Evolutionary conservation across 2,888 invertebrate species (phyloP).

Genomic region (Sphaerolaimus hirsutus): DNA sequence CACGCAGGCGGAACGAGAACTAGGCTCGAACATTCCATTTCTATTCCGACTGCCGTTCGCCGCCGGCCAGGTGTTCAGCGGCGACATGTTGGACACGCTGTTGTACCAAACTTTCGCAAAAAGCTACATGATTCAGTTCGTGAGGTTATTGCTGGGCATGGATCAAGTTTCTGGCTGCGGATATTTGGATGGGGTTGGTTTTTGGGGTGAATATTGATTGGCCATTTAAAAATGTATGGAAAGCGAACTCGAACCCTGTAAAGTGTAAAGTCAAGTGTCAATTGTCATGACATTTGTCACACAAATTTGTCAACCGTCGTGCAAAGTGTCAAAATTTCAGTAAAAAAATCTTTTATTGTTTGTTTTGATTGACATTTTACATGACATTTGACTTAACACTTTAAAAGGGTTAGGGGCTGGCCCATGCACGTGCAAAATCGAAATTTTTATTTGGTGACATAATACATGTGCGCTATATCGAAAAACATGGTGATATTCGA

Average conservation of each 20-base stretch:
- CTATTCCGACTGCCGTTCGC: constrained; percentile 96
- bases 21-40: constrained; percentile 91
- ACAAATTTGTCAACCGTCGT: not conserved
- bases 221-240: not conserved
- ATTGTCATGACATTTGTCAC: constrained; percentile 76
- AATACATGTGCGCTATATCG: no score
- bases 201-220: not conserved
- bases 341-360: no score
- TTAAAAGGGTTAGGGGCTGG: no score
- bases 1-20: constrained; percentile 84
- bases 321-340: not conserved
- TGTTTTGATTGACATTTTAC: no score
- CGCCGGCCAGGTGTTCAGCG: constrained; percentile 88
- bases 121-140: constrained; percentile 90
- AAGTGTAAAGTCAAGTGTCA: no score
- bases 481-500: no score
- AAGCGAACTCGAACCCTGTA: no score
- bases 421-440: no score
- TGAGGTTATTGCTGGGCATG: constrained; percentile 68
- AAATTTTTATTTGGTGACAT: no score
- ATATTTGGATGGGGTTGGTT: constrained; percentile 71
- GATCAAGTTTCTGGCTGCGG: constrained; percentile 95
- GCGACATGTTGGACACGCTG: constrained; percentile 87
- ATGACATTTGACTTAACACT: no score
- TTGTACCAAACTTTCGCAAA: constrained; percentile 88